Evolutionary conservation across 2,797 vertebrate species (phyloP).

Genomic region (Astyanax mexicanus): DNA sequence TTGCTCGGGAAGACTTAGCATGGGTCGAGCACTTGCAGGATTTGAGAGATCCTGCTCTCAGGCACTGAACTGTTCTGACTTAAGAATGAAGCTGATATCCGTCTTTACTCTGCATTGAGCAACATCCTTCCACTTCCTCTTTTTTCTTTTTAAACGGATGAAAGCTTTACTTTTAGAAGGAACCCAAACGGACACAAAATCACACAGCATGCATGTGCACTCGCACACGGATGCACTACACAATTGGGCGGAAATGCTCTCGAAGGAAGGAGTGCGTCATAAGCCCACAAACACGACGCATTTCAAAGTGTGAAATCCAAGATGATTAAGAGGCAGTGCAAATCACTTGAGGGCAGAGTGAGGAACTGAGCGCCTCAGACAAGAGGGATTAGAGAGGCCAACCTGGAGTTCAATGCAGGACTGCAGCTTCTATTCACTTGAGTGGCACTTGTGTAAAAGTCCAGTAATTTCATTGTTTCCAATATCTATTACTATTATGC

Average conservation of each 20-base stretch:
- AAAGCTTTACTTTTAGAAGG: not conserved
- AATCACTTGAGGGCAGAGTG: slow-evolving; percentile 1
- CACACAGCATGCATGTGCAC: not conserved
- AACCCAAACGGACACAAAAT: too few relatives aligned
- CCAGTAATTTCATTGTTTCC: too few relatives aligned
- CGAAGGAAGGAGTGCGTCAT: slow-evolving; percentile 36
- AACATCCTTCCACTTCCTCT: slow-evolving; percentile 3
- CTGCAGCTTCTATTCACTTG: not conserved
- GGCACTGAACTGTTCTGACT: not conserved
- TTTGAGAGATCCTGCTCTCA: not conserved
- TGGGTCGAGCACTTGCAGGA: not conserved
- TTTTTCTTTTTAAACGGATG: not conserved
- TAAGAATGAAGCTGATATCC: not conserved
- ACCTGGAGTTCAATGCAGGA: not conserved
- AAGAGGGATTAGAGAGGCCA: slow-evolving; percentile 6
- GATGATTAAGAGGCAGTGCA: slow-evolving; percentile 1
- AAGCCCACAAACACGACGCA: slow-evolving; percentile 16
- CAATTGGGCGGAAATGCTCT: slow-evolving; percentile 30
- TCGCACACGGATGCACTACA: slow-evolving; percentile 10
- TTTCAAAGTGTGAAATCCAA: slow-evolving; percentile 25
- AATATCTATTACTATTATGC: not conserved
- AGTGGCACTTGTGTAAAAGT: not conserved
- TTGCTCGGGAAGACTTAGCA: slow-evolving; percentile 4
- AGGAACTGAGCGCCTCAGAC: not conserved
- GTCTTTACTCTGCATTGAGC: not conserved